These are phyloP conservation scores for Drosophila mulleri DNA, from an alignment of 2,888 invertebrate species.

Conservation along the genomic window DNA sequence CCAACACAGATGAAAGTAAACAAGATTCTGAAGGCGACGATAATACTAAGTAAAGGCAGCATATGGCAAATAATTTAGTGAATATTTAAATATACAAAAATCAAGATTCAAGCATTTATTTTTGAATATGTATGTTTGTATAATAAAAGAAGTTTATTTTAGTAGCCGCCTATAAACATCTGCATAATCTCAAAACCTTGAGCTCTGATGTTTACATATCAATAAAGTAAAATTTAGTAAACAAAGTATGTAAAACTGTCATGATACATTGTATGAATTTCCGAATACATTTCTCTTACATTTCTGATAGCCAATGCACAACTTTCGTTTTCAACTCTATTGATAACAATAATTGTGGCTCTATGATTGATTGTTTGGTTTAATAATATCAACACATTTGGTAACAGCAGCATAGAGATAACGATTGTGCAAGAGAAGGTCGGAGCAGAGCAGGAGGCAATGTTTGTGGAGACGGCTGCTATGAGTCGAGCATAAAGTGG, in stretches of 20 bases:
- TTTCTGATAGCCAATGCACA: background rate
- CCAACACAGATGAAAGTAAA: background rate
- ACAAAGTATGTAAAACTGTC: too few species aligned
- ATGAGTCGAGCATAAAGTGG: constrained; percentile 1
- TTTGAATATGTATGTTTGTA: background rate
- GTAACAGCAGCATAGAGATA: too few species aligned
- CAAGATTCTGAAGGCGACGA: background rate
- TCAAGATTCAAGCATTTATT: background rate
- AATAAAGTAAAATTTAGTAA: background rate
- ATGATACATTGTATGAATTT: too few species aligned
- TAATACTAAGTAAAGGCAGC: background rate
- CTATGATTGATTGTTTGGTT: background rate
- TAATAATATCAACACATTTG: background rate
- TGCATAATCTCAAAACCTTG: background rate
- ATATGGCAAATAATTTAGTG: background rate
- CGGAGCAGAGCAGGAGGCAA: background rate
- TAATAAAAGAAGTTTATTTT: background rate
- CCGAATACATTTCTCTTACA: background rate
- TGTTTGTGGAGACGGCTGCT: background rate
- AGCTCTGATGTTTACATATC: background rate
- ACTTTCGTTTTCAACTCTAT: constrained; percentile 4
- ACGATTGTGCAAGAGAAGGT: background rate
- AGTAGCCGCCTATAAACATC: background rate
- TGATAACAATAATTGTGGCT: background rate
- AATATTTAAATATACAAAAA: background rate